phyloP scores from a whole-genome alignment of 2,797 vertebrate species.

The Scolopax rusticola region DNA sequence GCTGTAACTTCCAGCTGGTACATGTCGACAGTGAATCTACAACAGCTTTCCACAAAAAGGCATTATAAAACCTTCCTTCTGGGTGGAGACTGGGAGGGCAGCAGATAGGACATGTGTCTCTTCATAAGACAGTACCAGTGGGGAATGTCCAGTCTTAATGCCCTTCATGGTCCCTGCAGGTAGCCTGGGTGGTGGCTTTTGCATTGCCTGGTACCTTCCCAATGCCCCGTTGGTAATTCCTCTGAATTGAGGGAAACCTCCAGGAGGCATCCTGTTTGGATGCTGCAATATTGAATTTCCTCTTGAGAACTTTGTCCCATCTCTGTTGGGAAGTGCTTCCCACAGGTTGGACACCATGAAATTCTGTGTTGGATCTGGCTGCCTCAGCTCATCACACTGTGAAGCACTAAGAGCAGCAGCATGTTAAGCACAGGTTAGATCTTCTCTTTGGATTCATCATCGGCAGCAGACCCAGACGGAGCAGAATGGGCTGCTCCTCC shows the following conservation, averaged over 20 bases:
- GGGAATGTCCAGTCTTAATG: background rate
- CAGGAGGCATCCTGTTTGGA: background rate
- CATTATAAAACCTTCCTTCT: background rate
- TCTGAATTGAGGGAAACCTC: background rate
- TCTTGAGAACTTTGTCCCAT: background rate
- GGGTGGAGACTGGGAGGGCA: background rate
- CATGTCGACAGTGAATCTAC: background rate
- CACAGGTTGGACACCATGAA: fast-evolving
- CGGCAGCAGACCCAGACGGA: background rate
- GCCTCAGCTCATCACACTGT: background rate
- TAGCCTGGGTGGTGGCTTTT: background rate
- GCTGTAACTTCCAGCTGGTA: background rate
- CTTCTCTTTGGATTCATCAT: background rate
- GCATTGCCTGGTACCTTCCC: background rate
- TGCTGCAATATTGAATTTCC: background rate
- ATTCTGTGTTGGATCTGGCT: background rate
- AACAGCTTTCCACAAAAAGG: background rate
- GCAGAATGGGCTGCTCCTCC: background rate
- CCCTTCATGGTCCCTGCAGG: background rate
- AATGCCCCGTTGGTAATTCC: background rate
- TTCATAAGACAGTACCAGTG: background rate
- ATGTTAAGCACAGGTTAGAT: background rate
- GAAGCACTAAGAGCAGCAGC: background rate
- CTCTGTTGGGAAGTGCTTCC: background rate
- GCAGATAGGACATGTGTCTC: fast-evolving